phyloP scores from a whole-genome alignment of 2,888 invertebrate genomes.

The Gnatocerus cornutus region DNA sequence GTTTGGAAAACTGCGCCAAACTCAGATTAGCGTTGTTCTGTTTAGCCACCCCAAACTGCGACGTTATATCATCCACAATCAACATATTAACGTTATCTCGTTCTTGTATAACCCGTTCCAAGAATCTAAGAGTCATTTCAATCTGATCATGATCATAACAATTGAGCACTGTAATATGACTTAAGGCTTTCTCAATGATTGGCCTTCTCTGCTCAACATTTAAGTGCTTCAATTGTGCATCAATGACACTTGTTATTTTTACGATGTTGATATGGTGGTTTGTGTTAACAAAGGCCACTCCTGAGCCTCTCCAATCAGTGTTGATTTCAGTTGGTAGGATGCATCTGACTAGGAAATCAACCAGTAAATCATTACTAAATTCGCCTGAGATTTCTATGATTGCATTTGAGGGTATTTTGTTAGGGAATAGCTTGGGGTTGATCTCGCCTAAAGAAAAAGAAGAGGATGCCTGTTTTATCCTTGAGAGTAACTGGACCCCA shows the following conservation, averaged over 20 bases:
- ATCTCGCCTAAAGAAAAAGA: constrained; percentile 54
- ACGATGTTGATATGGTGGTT: constrained; percentile 60
- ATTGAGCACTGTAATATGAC: constrained; percentile 58
- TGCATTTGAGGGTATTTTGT: constrained; percentile 57
- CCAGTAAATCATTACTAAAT: constrained; percentile 53
- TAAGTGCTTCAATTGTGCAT: constrained; percentile 54
- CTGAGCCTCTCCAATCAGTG: constrained; percentile 58
- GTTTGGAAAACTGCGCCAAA: constrained; percentile 56
- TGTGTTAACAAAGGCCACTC: constrained; percentile 59
- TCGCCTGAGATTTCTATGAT: constrained; percentile 59
- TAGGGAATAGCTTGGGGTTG: constrained; percentile 57
- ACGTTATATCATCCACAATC: constrained; percentile 60
- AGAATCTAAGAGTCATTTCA: constrained; percentile 58
- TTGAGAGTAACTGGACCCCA: constrained; percentile 62
- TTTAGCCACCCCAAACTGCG: constrained; percentile 60
- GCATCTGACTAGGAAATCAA: constrained; percentile 61
- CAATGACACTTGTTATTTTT: constrained; percentile 60
- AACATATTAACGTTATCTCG: constrained; percentile 57
- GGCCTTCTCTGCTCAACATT: constrained; percentile 51
- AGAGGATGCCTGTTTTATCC: constrained; percentile 52
- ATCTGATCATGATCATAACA: constrained; percentile 59
- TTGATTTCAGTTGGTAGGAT: constrained; percentile 57
- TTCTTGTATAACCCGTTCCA: constrained; percentile 58
- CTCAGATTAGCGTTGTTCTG: constrained; percentile 53
- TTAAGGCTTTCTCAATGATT: constrained; percentile 59